Conservation (phyloP, 2,888 invertebrate species). For the Tupiocoris notatus region DNA sequence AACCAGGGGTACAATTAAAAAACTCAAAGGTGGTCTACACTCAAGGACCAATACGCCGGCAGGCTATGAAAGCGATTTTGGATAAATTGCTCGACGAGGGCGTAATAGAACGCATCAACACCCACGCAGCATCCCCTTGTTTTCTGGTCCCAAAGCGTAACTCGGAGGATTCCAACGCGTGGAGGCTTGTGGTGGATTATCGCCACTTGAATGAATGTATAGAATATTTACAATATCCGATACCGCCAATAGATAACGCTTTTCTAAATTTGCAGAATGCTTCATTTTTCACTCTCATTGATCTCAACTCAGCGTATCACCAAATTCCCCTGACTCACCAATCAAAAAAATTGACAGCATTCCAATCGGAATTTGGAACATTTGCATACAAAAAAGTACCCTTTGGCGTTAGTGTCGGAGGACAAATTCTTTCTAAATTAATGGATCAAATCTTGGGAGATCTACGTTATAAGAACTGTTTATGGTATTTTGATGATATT, state of each 20-base stretch:
- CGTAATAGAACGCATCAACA: constrained; percentile 1
- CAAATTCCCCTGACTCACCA: constrained; percentile 33
- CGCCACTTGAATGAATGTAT: too few relatives aligned
- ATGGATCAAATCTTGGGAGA: constrained; percentile 44
- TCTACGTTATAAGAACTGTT: constrained; percentile 42
- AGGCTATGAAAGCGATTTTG: neutral
- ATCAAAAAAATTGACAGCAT: constrained; percentile 38
- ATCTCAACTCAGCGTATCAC: constrained; percentile 38
- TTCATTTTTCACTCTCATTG: constrained; percentile 28
- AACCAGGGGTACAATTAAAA: constrained; percentile 1
- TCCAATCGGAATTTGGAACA: constrained; percentile 27
- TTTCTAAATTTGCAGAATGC: constrained; percentile 11
- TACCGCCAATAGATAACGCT: constrained; percentile 21
- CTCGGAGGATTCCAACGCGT: neutral
- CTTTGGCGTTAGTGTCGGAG: constrained; percentile 41
- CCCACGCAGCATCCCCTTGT: constrained; percentile 8
- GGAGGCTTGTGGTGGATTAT: too few relatives aligned
- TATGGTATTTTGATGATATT: constrained; percentile 47
- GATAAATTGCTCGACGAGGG: constrained; percentile 2
- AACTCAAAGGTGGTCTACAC: neutral
- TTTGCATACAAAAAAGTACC: constrained; percentile 40
- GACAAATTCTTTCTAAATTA: constrained; percentile 24
- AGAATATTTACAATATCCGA: constrained; percentile 9
- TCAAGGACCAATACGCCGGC: neutral
- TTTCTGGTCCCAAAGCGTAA: constrained; percentile 6